These are phyloP conservation scores for Hystrix brachyura DNA, from an alignment of 2,113 vertebrate genomes.

Conservation along the genomic window DNA sequence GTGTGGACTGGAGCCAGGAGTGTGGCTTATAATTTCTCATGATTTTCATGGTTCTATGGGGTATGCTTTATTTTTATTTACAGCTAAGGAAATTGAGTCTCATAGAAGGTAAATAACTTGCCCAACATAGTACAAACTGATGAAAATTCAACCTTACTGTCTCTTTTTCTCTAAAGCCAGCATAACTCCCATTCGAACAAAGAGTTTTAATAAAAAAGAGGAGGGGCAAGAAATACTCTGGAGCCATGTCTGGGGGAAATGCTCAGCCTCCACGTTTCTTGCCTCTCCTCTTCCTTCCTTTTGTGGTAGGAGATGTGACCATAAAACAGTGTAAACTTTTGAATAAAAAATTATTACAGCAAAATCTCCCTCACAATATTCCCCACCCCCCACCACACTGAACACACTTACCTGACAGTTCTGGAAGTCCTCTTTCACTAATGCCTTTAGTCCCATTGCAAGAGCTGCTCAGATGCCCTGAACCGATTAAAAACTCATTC, in stretches of 20 bases:
- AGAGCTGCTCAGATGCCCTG: not conserved
- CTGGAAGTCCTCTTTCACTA: not conserved
- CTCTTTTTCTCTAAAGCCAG: not conserved
- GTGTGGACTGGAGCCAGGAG: not conserved
- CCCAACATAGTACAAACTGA: not conserved
- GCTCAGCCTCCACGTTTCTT: not conserved
- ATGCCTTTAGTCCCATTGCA: not conserved
- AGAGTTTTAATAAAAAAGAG: not conserved
- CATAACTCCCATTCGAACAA: not conserved
- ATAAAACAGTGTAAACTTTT: not conserved
- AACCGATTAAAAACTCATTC: not conserved
- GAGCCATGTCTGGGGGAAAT: not conserved
- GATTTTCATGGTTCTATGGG: not conserved
- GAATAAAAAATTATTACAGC: not conserved
- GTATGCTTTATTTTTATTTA: not conserved
- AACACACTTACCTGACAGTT: not conserved
- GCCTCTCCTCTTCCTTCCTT: not conserved
- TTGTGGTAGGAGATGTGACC: not conserved
- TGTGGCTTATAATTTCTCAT: not conserved
- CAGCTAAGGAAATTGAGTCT: not conserved
- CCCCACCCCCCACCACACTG: not conserved
- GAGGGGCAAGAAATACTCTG: not conserved
- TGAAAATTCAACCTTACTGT: not conserved
- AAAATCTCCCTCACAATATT: not conserved
- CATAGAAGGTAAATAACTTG: not conserved